Evolutionary conservation across 2,888 invertebrate genomes (phyloP), one percentile per base, ranked within the genome.

Genomic region (Tenthredo scrophulariae): DNA sequence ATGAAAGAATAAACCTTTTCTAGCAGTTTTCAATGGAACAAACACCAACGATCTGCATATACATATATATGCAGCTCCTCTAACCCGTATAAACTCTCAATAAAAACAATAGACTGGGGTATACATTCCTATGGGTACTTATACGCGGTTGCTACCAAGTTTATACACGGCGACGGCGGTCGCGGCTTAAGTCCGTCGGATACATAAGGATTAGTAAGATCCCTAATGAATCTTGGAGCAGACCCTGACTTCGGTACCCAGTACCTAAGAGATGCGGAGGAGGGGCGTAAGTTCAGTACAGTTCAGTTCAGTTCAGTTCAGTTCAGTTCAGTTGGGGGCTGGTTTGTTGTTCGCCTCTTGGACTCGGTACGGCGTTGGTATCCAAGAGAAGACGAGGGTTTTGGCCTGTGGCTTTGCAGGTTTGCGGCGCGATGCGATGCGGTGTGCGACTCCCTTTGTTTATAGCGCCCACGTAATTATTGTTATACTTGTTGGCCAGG

Each of bases 181-280:
- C 67, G 83, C 67, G 50, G 83, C 83, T 83, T 83, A 83, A 83
- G 83, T 83, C 83, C 83, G 83, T 70, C 33, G 83, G 85, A 82
- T 85, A 85, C 85, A 67, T 67, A 40, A 54, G 90, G 91, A 91
- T 91, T 90, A 90, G 90, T 89, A 89, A 91, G 90, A 91, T 91
- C 90, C 91, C 91, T 91, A 91, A 91, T 91, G 91, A 91, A 91
- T 91, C 90, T 89, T 87, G 88, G 85, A 86, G 84, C 87, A 89
- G 88, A 89, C 88, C 88, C 90, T 88, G 83, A 83, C 80, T 80
- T 80, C 26, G 80, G 58, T 80, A 74, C 22, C 67, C 33, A 43
- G 72, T 77, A 77, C 29, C 40, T 80, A 62, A 33, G 80, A 65
- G 80, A 15, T 22, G 22, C 37, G 62, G 62, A 65, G 37, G 22